These are phyloP conservation scores for Junonia oenone DNA, from an alignment of 2,888 invertebrate genomes.

Conservation along the genomic window DNA sequence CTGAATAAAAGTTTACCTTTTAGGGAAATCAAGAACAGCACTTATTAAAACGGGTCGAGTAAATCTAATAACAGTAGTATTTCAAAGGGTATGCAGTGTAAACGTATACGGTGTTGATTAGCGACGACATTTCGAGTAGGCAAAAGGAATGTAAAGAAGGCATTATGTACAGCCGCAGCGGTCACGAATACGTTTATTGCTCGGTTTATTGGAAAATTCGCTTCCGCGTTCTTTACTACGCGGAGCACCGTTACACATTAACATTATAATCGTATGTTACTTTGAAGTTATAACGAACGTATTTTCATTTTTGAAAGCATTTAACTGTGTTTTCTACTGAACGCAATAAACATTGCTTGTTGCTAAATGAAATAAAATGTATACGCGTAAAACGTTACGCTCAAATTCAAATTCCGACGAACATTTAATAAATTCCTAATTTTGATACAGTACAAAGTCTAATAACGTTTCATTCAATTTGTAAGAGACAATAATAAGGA, in stretches of 20 bases:
- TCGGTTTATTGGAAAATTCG: conserved; percentile 64
- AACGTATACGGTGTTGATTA: conserved; percentile 8
- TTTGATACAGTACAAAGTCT: no score
- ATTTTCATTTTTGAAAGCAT: background rate
- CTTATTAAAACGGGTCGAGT: no score
- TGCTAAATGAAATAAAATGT: no score
- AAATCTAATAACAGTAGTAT: background rate
- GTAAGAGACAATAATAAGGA: background rate
- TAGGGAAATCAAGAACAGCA: background rate
- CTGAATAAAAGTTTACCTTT: background rate
- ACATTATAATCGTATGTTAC: conserved; percentile 20
- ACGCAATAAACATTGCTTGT: no score
- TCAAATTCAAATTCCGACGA: no score
- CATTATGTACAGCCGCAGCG: conserved; percentile 35
- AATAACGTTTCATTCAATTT: background rate
- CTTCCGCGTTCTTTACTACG: conserved; percentile 63
- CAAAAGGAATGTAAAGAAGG: conserved; percentile 46
- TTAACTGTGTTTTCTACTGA: background rate
- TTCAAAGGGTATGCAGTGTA: background rate
- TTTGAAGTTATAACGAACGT: conserved; percentile 6
- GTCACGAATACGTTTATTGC: conserved; percentile 57
- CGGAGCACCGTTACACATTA: conserved; percentile 50
- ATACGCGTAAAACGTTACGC: no score
- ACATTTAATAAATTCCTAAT: no score
- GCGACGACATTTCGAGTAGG: conserved; percentile 36